A percentile compares a stretch with the other conserved stretches of the same genome.
Conservation (phyloP, 2,113 vertebrate species). For the Prunella fulvescens region DNA sequence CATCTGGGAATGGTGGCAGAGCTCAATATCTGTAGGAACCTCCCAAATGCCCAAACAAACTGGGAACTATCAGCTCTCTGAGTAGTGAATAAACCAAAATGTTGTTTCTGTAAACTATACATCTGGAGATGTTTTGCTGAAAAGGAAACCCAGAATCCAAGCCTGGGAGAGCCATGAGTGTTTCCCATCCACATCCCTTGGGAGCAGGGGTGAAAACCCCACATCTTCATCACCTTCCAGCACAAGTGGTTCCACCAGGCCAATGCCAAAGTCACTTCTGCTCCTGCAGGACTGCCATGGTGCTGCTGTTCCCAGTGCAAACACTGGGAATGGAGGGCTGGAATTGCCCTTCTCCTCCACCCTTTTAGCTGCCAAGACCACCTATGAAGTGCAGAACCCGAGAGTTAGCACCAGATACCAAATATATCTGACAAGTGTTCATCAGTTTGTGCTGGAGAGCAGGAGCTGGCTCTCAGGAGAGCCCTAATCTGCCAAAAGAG, state of each 20-base stretch:
- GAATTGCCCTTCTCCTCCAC: not conserved
- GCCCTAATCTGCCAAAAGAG: slow-evolving; percentile 11
- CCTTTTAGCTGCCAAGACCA: not conserved
- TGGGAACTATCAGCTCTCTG: not conserved
- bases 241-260: not conserved
- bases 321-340: not conserved
- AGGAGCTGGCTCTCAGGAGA: slow-evolving; percentile 17
- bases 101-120: not conserved
- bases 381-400: not conserved
- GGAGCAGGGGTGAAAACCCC: not conserved
- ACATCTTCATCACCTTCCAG: not conserved
- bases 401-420: not conserved
- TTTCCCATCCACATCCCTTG: not conserved
- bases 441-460: not conserved
- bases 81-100: too few species aligned
- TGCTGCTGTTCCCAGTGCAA: not conserved
- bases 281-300: not conserved
- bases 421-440: slow-evolving; percentile 2
- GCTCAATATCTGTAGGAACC: not conserved
- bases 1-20: not conserved
- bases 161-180: not conserved
- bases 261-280: not conserved
- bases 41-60: not conserved
- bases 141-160: not conserved
- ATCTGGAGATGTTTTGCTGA: not conserved